A percentile compares a stretch with the other conserved stretches of the same genome.
phyloP scores from a whole-genome alignment of 1,140 invertebrate species.

The Brachionus asplanchnoidis region DNA sequence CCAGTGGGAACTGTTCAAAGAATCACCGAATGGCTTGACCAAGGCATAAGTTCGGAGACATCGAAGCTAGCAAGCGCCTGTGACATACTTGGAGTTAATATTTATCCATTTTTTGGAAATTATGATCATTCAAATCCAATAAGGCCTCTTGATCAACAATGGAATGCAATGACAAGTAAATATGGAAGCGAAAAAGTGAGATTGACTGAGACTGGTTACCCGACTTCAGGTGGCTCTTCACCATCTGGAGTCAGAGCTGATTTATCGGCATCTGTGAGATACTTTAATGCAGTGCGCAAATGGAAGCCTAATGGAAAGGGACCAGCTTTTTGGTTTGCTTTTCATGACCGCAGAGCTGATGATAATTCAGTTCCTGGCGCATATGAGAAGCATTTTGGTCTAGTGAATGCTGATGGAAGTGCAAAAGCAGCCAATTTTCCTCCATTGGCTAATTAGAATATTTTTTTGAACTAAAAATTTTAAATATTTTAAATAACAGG shows the following conservation, averaged over 20 bases:
- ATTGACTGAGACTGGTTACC: not conserved
- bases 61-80: not conserved
- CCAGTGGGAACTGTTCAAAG: not conserved
- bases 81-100: not conserved
- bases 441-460: not conserved
- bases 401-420: not conserved
- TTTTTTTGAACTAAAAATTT: too few species aligned
- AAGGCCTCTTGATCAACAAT: not conserved
- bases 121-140: slow-evolving; percentile 5
- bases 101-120: slow-evolving; percentile 12
- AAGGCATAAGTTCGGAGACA: not conserved
- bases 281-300: not conserved
- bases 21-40: not conserved
- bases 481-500: too few species aligned
- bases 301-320: not conserved
- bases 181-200: not conserved
- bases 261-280: not conserved
- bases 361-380: not conserved
- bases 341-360: not conserved
- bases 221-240: not conserved
- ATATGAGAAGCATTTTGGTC: slow-evolving; percentile 6
- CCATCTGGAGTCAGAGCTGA: not conserved
- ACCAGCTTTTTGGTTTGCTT: slow-evolving; percentile 10
- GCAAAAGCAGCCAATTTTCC: not conserved
- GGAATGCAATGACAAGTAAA: not conserved